These are phyloP conservation scores for Panagrolaimus sp. DNA, from an alignment of 1,140 invertebrate genomes.

Conservation along the genomic window DNA sequence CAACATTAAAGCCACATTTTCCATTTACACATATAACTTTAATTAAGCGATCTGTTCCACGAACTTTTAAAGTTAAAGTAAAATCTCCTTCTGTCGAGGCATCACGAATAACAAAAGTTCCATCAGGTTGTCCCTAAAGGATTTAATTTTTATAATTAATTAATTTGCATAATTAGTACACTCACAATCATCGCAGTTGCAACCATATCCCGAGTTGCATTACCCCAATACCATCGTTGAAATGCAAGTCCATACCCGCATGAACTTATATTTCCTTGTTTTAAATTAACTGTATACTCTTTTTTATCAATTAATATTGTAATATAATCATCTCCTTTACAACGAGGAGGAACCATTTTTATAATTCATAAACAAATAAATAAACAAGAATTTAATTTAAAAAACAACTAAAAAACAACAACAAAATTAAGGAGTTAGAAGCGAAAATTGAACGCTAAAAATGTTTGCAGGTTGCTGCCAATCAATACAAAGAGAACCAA, in stretches of 20 bases:
- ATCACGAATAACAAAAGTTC: neutral
- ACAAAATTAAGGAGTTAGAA: too few relatives aligned
- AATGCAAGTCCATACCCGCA: neutral
- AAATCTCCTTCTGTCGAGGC: neutral
- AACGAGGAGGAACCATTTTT: too few relatives aligned
- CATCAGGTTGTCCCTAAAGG: neutral
- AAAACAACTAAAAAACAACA: too few relatives aligned
- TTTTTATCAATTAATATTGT: neutral
- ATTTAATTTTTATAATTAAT: neutral
- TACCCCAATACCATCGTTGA: slow-evolving; percentile 14
- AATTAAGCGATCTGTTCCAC: slow-evolving; percentile 6
- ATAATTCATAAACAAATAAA: too few relatives aligned
- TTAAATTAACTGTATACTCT: neutral
- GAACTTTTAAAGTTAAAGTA: slow-evolving; percentile 3
- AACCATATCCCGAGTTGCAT: slow-evolving; percentile 12
- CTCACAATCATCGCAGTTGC: neutral
- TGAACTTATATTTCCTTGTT: neutral
- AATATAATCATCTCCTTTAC: neutral
- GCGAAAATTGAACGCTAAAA: too few relatives aligned
- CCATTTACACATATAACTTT: slow-evolving; percentile 1
- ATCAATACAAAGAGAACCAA: too few relatives aligned
- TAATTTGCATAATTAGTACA: neutral
- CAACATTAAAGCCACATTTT: slow-evolving; percentile 9
- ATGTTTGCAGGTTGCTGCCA: too few relatives aligned
- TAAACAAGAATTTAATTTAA: too few relatives aligned